Evolutionary conservation across 1,140 invertebrate genomes (phyloP).

Genomic region (Hormaphis cornu): DNA sequence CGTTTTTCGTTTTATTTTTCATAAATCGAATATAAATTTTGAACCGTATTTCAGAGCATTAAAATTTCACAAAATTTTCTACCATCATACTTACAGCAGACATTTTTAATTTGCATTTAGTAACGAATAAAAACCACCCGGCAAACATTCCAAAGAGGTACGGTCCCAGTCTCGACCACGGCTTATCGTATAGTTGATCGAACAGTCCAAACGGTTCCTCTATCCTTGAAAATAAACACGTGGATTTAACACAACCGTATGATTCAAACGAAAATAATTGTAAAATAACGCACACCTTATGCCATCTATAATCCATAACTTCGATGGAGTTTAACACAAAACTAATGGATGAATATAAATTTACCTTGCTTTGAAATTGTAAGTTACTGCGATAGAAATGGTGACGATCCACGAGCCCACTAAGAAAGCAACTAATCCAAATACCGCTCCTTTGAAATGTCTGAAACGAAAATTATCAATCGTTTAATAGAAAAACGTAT

Average conservation of each 20-base stretch:
- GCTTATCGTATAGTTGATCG: conserved; percentile 73
- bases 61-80: too few species aligned
- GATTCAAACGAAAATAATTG: too few species aligned
- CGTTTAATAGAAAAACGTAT: neutral
- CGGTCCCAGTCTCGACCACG: conserved; percentile 69
- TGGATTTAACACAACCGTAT: too few species aligned
- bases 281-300: neutral
- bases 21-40: too few species aligned
- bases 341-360: too few species aligned
- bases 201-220: conserved; percentile 73
- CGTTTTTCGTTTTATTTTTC: too few species aligned
- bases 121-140: conserved; percentile 62
- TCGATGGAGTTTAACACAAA: neutral
- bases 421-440: conserved; percentile 50
- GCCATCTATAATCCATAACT: neutral
- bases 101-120: conserved; percentile 55
- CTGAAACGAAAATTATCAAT: conserved; percentile 40
- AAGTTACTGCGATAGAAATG: conserved; percentile 60
- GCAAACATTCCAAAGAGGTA: conserved; percentile 69
- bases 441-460: conserved; percentile 49
- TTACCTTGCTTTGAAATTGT: conserved; percentile 63
- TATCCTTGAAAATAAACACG: conserved; percentile 43
- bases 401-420: conserved; percentile 64
- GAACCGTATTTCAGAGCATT: too few species aligned
- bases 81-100: conserved; percentile 45